A percentile compares a stretch with the other conserved stretches of the same genome.
These are phyloP conservation scores for Epizoanthus fatuus DNA, from an alignment of 92 coral and sea anemone genomes.

Conservation along the genomic window DNA sequence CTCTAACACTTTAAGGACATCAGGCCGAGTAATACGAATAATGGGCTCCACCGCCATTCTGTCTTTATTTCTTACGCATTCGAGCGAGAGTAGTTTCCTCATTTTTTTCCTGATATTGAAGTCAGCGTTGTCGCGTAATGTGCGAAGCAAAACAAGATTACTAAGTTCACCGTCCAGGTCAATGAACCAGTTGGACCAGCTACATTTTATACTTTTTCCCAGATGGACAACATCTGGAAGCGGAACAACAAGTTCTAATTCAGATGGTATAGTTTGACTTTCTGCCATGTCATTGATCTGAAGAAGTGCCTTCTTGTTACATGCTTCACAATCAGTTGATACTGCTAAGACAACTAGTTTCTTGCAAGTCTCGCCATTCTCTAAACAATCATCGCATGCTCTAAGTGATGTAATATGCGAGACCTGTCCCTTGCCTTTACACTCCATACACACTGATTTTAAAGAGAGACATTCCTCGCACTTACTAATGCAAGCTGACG, in stretches of 20 bases:
- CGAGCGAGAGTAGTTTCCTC: slow-evolving; percentile 7
- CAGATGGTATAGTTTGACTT: slow-evolving; percentile 26
- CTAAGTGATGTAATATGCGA: slow-evolving; percentile 42
- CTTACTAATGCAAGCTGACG: slow-evolving; percentile 13
- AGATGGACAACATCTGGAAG: slow-evolving; percentile 65
- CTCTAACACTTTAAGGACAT: slow-evolving; percentile 45
- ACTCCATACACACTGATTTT: slow-evolving; percentile 35
- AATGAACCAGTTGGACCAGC: slow-evolving; percentile 66
- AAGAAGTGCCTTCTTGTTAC: slow-evolving; percentile 54
- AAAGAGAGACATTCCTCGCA: slow-evolving; percentile 36
- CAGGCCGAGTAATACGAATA: slow-evolving; percentile 37
- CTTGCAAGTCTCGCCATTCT: slow-evolving; percentile 31
- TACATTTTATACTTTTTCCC: slow-evolving; percentile 51
- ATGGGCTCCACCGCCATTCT: slow-evolving; percentile 25
- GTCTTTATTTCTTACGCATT: neutral
- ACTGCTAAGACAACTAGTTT: slow-evolving; percentile 46
- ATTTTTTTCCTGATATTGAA: neutral
- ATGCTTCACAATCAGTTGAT: slow-evolving; percentile 46
- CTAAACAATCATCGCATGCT: slow-evolving; percentile 40
- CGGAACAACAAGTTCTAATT: slow-evolving; percentile 49
- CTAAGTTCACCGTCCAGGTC: slow-evolving; percentile 37
- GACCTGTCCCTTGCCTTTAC: slow-evolving; percentile 49
- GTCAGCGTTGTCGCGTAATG: slow-evolving; percentile 31
- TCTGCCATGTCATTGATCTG: slow-evolving; percentile 33
- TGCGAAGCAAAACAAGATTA: slow-evolving; percentile 10